phyloP scores from a whole-genome alignment of 1,140 invertebrate genomes.

The Sesamia nonagrioides region DNA sequence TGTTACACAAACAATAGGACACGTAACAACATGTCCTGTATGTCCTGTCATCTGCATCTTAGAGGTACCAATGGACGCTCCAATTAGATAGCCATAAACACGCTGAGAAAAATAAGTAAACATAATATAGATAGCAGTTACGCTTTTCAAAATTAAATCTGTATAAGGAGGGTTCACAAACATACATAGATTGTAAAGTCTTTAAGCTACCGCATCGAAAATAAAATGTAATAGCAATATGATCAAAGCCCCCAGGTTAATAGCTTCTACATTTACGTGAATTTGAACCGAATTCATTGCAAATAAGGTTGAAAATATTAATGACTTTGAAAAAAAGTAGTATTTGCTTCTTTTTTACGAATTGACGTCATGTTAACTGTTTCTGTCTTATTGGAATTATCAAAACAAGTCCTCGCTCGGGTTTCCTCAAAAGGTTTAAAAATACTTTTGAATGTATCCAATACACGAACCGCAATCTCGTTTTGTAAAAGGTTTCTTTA shows the following conservation, averaged over 20 bases:
- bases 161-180: neutral
- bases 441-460: neutral
- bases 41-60: too few species aligned
- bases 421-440: neutral
- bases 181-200: neutral
- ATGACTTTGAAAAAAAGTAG: neutral
- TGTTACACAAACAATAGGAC: too few species aligned
- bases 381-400: slow-evolving; percentile 4
- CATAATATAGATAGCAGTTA: too few species aligned
- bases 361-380: slow-evolving; percentile 12
- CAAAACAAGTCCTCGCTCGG: neutral
- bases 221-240: neutral
- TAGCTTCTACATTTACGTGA: neutral
- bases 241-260: too few species aligned
- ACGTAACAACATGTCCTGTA: too few species aligned
- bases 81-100: too few species aligned
- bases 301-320: slow-evolving; percentile 12
- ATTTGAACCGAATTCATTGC: neutral
- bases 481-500: too few species aligned
- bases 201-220: neutral
- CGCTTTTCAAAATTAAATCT: too few species aligned
- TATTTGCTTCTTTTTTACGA: neutral
- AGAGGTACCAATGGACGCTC: too few species aligned
- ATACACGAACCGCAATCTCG: neutral
- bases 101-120: too few species aligned